Evolutionary conservation across 2,797 vertebrate genomes (phyloP), one percentile per base, ranked within the genome.

Genomic region (Galaxias olidus): DNA sequence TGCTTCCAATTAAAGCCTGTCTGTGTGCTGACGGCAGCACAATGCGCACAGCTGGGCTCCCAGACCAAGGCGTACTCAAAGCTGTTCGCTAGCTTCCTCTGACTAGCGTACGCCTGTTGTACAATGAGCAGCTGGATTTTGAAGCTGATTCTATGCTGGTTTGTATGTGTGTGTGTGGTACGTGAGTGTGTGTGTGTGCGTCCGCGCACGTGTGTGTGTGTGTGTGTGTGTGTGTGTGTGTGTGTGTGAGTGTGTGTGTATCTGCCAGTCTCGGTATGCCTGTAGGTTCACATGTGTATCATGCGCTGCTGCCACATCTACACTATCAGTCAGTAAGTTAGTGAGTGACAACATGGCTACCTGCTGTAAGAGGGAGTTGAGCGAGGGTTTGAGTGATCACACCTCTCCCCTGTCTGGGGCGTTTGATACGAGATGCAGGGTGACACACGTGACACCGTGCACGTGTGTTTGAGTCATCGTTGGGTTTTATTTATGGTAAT

Each of bases 1-100:
- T 76, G 72, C 53, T 71, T 70, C 20, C 52, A 69, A 53, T 73
- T 69, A 56, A 44, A 50, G 8, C 17, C 52, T n/a, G 47, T 46
- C n/a, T 65, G 61, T 40, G 56, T 44, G 17, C n/a, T 46, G 13
- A 57, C n/a, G 59, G 45, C 49, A 19, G 64, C 68, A 47, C 62
- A 48, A 60, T 30, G 64, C 58, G 45, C 47, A 52, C 18, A 68
- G 40, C 64, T 68, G 63, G 55, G 51, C 10, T 55, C 4, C 1
- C 40, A 47, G 8, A 14, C 8, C 15, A 5, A 13, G 9, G 4
- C 19, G 46, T 10, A 44, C 17, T 0, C 61, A 59, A 66, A 61
- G 46, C 52, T 61, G 65, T 10, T 55, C 52, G 15, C 52, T 12
- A 63, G n/a, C 15, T 11, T 44, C 30, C 75, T 41, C 15, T 4